Evolutionary conservation across 2,797 vertebrate species (phyloP).

Genomic region (Pterois miles): DNA sequence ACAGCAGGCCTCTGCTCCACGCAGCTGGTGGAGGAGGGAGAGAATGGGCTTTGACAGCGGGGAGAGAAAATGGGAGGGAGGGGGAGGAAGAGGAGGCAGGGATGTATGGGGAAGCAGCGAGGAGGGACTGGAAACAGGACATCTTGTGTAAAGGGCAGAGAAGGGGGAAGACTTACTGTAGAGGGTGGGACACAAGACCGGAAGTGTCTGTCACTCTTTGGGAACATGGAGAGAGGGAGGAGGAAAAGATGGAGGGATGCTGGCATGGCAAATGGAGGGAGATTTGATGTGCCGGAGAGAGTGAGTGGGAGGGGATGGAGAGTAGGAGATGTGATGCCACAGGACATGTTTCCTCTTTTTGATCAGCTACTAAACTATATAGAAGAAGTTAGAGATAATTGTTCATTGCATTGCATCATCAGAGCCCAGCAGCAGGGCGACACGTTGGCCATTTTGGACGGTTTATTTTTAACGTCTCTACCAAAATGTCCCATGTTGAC

Average conservation of each 20-base stretch:
- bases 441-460: too few relatives aligned
- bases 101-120: constrained; percentile 31
- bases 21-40: constrained; percentile 74
- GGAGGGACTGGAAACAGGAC: constrained; percentile 25
- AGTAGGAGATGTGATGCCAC: constrained; percentile 3
- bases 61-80: constrained; percentile 47
- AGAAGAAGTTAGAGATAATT: too few relatives aligned
- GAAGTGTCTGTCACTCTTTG: neutral
- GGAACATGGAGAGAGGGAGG: neutral
- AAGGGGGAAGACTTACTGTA: neutral
- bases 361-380: neutral
- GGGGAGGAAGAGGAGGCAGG: constrained; percentile 28
- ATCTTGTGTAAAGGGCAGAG: neutral
- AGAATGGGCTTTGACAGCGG: constrained; percentile 68
- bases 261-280: constrained; percentile 4
- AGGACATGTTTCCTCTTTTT: constrained; percentile 4
- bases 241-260: constrained; percentile 1
- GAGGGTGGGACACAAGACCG: neutral
- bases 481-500: too few relatives aligned
- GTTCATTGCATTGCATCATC: too few relatives aligned
- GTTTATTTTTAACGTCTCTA: too few relatives aligned
- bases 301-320: constrained; percentile 2
- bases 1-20: constrained; percentile 62
- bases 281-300: constrained; percentile 21
- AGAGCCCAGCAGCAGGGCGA: too few relatives aligned